Percentiles rank a stretch among this genome's conserved stretches.
Conservation (phyloP, 2,888 invertebrate species). For the Protula sp. region DNA sequence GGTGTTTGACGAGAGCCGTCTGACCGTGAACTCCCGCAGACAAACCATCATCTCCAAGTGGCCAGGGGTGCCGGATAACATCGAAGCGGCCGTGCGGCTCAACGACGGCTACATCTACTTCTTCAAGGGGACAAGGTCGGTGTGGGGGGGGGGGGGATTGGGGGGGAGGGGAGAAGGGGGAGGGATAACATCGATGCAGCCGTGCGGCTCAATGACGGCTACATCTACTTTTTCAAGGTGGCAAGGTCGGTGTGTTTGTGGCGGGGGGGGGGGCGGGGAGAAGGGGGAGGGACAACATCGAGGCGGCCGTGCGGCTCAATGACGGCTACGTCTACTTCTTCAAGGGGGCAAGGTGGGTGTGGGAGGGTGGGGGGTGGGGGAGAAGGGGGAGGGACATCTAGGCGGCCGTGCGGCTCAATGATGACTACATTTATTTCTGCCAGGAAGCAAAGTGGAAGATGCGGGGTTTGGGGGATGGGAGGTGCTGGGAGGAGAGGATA, state of each 20-base stretch:
- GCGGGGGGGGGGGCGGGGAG: no score
- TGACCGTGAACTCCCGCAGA: constrained; percentile 28
- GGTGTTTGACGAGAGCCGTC: constrained; percentile 28
- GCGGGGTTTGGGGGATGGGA: no score
- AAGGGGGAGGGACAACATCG: constrained; percentile 23
- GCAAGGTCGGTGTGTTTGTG: no score
- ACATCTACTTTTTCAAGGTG: background rate
- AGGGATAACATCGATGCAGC: constrained; percentile 12
- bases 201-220: background rate
- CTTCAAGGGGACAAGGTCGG: constrained; percentile 1
- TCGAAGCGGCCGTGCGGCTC: background rate
- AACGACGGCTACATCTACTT: background rate
- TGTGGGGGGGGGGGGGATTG: no score
- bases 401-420: background rate
- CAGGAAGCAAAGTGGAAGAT: background rate
- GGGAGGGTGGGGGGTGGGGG: no score
- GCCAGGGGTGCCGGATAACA: constrained; percentile 27
- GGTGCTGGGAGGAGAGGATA: constrained; percentile 30
- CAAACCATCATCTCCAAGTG: constrained; percentile 25
- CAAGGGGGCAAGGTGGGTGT: background rate
- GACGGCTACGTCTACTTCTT: background rate
- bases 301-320: background rate
- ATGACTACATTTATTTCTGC: background rate
- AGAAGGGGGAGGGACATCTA: no score
- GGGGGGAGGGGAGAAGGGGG: no score